Percentiles rank a stretch among this genome's conserved stretches.
phyloP scores from a whole-genome alignment of 2,113 vertebrate species.

The Oxyura jamaicensis region DNA sequence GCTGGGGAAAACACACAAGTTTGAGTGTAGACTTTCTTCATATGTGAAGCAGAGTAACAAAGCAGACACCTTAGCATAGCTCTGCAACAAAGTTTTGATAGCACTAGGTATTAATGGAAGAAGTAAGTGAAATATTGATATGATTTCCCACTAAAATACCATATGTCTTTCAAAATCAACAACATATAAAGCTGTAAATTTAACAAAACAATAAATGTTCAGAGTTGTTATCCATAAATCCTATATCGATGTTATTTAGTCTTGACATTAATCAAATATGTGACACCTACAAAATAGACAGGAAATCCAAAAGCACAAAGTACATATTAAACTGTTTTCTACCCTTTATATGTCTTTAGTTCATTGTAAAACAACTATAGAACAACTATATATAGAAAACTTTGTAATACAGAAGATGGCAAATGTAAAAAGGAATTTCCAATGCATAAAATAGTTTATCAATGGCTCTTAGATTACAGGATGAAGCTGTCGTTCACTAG shows the following conservation, averaged over 20 bases:
- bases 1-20: neutral
- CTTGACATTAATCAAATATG: neutral
- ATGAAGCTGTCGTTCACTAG: neutral
- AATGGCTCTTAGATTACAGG: neutral
- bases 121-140: neutral
- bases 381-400: neutral
- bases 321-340: neutral
- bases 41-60: neutral
- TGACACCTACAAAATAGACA: neutral
- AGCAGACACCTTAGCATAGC: neutral
- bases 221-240: neutral
- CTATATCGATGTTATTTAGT: neutral
- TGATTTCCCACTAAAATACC: neutral
- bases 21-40: neutral
- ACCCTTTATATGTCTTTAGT: neutral
- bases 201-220: neutral
- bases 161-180: neutral
- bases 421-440: neutral
- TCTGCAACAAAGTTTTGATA: neutral
- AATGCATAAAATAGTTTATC: neutral
- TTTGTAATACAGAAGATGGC: neutral
- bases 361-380: neutral
- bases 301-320: neutral
- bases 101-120: neutral
- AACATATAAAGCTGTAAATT: neutral